Base-by-base conservation (phyloP, 2,113 vertebrate genomes). In the Ovibos moschatus region DNA sequence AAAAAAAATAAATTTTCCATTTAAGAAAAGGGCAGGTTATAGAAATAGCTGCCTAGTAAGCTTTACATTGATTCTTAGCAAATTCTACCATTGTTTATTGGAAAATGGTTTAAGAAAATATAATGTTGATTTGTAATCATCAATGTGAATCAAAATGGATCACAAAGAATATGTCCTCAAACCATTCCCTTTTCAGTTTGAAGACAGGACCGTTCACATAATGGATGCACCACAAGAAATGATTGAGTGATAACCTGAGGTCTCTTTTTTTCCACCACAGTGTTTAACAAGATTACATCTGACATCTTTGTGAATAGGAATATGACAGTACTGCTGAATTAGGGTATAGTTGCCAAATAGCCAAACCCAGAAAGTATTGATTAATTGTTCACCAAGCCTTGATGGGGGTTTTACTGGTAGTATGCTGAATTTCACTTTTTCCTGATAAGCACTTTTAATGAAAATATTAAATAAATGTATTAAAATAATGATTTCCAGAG, bases 101-200 rank as follows among this genome's bases (percentile, higher is more conserved):
- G 60, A 81, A 94, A 85, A 76, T 23, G 10, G 23, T 89, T 92
- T 94, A 79, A 96, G 43, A 82, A 58, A 92, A 83, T 92, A 76
- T 89, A 62, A 45, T 78, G 28, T 40, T 53, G 40, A 81, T 81
- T 86, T 96, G n/a, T 58, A 94, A n/a, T 97, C 58, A 67, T 94
- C 14, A 30, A 4, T 62, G 40, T 84, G 78, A 84, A 79, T 94
- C 64, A 53, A 47, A 92, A 79, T 92, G 28, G 25, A 33, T 83
- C 62, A 94, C 45, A 62, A 83, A 74, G 28, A 86, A 62, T 91
- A 53, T 82, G 25, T 83, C 45, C 40, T 83, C 87, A 88, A 33
- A 40, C 76, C 25, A 28, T 95, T 92, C 87, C 21, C 25, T 64
- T 95, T 96, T 88, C 25, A n/a, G 2, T 92, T 92, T 88, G 83